Conservation (phyloP, 2,888 invertebrate genomes). For the Mythimna ferrago region DNA sequence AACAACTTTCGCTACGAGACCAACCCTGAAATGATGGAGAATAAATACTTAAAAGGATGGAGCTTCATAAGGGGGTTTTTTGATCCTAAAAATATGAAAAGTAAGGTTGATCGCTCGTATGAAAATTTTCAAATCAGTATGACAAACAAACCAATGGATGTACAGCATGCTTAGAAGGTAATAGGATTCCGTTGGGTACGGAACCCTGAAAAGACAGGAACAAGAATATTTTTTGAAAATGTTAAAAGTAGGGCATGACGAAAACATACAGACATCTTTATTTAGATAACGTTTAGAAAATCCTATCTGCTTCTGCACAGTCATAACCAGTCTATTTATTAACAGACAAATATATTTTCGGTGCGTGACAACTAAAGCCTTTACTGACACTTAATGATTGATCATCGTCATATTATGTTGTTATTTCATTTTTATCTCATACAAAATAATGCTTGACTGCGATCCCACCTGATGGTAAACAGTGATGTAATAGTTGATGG, state of each 20-base stretch:
- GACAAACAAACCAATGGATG: too few species aligned
- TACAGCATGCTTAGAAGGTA: too few species aligned
- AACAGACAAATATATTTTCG: not conserved
- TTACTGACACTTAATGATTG: conserved; percentile 17
- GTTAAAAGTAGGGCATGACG: not conserved
- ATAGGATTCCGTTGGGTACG: too few species aligned
- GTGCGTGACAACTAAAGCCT: conserved; percentile 16
- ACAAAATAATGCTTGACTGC: too few species aligned
- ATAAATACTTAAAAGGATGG: not conserved
- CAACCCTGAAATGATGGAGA: not conserved
- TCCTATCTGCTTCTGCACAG: not conserved
- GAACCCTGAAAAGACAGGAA: too few species aligned
- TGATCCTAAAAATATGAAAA: too few species aligned
- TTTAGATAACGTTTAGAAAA: not conserved
- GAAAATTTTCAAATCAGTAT: too few species aligned
- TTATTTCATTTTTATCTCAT: not conserved
- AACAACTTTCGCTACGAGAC: not conserved
- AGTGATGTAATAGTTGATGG: too few species aligned
- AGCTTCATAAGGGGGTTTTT: too few species aligned
- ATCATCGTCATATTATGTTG: conserved; percentile 8
- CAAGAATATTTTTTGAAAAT: not conserved
- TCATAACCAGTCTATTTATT: not conserved
- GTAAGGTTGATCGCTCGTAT: too few species aligned
- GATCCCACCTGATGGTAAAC: too few species aligned
- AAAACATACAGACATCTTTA: not conserved